A percentile compares a stretch with the other conserved stretches of the same genome.
phyloP scores from a whole-genome alignment of 2,797 vertebrate species.

The Stomatorhinus walkeri region DNA sequence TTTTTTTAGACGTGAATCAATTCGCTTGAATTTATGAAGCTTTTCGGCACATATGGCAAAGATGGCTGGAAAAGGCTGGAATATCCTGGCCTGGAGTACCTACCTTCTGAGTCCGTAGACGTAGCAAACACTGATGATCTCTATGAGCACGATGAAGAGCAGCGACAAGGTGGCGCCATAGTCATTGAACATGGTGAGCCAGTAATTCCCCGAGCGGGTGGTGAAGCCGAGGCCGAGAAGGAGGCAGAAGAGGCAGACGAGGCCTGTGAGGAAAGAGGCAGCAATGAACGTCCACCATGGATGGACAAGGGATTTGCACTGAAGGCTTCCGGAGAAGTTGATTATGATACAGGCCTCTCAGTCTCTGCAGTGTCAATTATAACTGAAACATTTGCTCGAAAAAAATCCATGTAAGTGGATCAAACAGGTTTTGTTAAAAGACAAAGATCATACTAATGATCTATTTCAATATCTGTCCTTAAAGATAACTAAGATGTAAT shows the following conservation, averaged over 20 bases:
- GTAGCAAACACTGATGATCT: constrained; percentile 74
- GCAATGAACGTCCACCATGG: background rate
- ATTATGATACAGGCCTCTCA: background rate
- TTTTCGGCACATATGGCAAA: background rate
- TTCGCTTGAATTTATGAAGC: background rate
- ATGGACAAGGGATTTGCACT: background rate
- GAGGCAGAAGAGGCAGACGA: constrained; percentile 71
- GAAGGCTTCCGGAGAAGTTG: background rate
- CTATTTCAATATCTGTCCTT: background rate
- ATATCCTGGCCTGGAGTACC: constrained; percentile 19
- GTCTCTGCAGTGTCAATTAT: background rate
- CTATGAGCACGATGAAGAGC: constrained; percentile 81
- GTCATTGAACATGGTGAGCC: constrained; percentile 91
- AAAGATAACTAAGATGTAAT: background rate
- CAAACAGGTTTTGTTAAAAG: background rate
- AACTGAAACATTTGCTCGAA: background rate
- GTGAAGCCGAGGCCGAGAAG: constrained; percentile 78
- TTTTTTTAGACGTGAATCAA: background rate
- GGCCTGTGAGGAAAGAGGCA: constrained; percentile 47
- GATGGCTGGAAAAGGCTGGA: background rate
- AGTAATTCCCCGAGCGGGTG: constrained; percentile 78
- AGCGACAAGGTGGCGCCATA: constrained; percentile 77
- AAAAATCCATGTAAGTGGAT: background rate
- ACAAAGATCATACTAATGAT: background rate
- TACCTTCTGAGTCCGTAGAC: constrained; percentile 80